These are phyloP conservation scores for Pediacus dermestoides DNA, from an alignment of 2,888 invertebrate species.

Conservation along the genomic window DNA sequence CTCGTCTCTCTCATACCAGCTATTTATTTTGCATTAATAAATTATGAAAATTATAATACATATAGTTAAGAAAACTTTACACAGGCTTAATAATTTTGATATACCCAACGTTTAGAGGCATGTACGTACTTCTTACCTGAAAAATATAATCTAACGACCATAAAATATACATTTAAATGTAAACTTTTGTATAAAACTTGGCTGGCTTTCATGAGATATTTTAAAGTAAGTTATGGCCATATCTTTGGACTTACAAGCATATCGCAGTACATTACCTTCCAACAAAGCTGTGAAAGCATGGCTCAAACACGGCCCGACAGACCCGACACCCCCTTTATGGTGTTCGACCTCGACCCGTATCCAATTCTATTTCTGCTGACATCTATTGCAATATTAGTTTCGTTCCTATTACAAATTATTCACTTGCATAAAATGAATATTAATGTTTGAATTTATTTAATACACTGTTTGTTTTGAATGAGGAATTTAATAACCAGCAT, in stretches of 20 bases:
- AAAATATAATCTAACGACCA: too few relatives aligned
- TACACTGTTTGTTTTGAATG: conserved; percentile 2
- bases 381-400: conserved; percentile 29
- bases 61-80: too few relatives aligned
- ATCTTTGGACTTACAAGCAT: conserved; percentile 35
- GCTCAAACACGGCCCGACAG: conserved; percentile 29
- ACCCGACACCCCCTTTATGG: conserved; percentile 36
- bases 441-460: conserved; percentile 5
- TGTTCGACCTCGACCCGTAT: conserved; percentile 29
- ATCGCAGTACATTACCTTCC: conserved; percentile 41
- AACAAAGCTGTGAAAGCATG: conserved; percentile 38
- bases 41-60: too few relatives aligned
- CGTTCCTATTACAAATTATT: conserved; percentile 22
- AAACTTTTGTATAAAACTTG: too few relatives aligned
- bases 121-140: too few relatives aligned
- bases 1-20: too few relatives aligned
- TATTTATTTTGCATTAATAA: too few relatives aligned
- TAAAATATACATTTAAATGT: too few relatives aligned
- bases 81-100: too few relatives aligned
- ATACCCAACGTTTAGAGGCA: too few relatives aligned
- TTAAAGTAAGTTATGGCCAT: conserved; percentile 28
- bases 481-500: conserved; percentile 3
- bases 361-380: conserved; percentile 22
- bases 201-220: conserved; percentile 16
- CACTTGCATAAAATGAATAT: conserved; percentile 10